These are phyloP conservation scores for Aplidium turbinatum DNA, from an alignment of 23 tunicate species.

Conservation along the genomic window DNA sequence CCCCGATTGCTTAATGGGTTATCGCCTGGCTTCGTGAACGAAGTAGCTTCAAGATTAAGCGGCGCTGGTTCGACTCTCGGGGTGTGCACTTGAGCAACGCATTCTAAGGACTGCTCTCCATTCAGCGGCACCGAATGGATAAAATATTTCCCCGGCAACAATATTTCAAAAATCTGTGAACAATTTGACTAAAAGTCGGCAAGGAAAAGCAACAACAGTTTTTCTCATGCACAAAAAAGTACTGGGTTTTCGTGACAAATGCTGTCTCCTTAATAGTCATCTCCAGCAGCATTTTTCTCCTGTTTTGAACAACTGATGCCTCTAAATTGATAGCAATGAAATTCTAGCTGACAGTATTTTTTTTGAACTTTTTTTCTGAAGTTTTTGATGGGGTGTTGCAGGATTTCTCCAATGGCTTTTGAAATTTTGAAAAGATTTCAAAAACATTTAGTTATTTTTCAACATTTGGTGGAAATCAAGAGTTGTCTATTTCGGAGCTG, in stretches of 20 bases:
- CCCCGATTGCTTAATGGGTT: too few species aligned
- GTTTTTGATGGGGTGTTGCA: slow-evolving; percentile 57
- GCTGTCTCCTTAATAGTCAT: slow-evolving; percentile 35
- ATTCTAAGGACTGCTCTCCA: too few species aligned
- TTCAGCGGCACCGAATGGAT: too few species aligned
- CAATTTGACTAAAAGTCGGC: slow-evolving; percentile 27
- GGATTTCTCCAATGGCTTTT: slow-evolving; percentile 20
- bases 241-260: slow-evolving; percentile 40
- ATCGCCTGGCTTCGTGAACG: too few species aligned
- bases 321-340: slow-evolving; percentile 45
- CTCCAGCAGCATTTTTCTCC: slow-evolving; percentile 29
- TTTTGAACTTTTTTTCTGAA: slow-evolving; percentile 28
- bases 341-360: slow-evolving; percentile 10
- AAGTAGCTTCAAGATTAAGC: too few species aligned
- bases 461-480: slow-evolving; percentile 56
- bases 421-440: slow-evolving; percentile 34
- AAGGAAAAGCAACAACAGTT: slow-evolving; percentile 49
- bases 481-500: slow-evolving; percentile 42
- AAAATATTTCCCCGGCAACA: too few species aligned
- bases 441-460: slow-evolving; percentile 36
- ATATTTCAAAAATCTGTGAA: too few species aligned
- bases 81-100: too few species aligned
- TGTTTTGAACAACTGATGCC: slow-evolving; percentile 39
- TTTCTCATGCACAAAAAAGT: slow-evolving; percentile 44
- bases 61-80: too few species aligned